Percentiles rank a stretch among this genome's conserved stretches.
These are phyloP conservation scores for Aythya fuligula DNA, from an alignment of 2,797 vertebrate species.

Conservation along the genomic window DNA sequence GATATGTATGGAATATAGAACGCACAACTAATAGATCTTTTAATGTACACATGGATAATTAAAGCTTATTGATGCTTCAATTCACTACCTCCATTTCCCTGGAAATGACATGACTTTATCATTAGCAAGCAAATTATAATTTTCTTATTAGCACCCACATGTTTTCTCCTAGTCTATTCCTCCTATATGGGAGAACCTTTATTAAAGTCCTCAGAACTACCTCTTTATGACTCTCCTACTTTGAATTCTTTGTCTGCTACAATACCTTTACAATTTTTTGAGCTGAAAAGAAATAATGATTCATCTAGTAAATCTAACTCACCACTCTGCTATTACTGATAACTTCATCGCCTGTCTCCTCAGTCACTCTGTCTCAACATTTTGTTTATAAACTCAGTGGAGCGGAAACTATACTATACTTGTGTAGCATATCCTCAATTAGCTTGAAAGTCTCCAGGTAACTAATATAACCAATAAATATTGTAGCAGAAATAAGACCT, in stretches of 20 bases:
- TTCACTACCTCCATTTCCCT: background rate
- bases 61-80: background rate
- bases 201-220: background rate
- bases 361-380: background rate
- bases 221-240: background rate
- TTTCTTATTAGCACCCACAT: background rate
- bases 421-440: background rate
- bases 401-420: background rate
- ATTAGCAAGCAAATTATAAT: background rate
- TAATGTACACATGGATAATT: slow-evolving; percentile 27
- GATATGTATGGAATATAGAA: background rate
- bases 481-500: background rate
- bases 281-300: background rate
- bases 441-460: background rate
- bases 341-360: background rate
- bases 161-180: background rate
- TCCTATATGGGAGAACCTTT: background rate
- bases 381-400: background rate
- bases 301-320: background rate
- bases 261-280: background rate
- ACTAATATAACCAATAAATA: background rate
- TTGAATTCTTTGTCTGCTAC: background rate
- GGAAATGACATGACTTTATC: slow-evolving; percentile 6
- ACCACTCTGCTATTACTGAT: background rate
- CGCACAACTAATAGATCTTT: slow-evolving; percentile 15